Percentiles rank a stretch among this genome's conserved stretches.
Conservation (phyloP, 2,113 vertebrate species). For the Barbus barbus region DNA sequence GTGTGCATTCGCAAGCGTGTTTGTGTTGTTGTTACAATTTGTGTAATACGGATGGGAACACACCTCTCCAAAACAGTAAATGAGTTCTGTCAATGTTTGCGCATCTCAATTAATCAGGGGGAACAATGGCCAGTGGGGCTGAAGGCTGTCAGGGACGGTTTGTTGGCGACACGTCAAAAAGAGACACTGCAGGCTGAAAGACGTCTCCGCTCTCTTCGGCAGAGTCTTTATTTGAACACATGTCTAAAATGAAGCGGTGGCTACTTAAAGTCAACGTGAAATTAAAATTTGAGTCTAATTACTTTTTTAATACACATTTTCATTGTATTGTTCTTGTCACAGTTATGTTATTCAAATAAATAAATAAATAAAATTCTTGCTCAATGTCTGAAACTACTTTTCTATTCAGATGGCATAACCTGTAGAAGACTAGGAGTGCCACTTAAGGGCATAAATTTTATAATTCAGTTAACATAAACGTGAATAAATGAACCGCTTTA, state of each 20-base stretch:
- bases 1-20: constrained; percentile 45
- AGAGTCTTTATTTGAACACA: background rate
- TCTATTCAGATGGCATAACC: too few relatives aligned
- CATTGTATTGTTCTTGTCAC: background rate
- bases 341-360: too few relatives aligned
- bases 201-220: constrained; percentile 27
- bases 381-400: too few relatives aligned
- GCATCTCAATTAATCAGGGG: constrained; percentile 73
- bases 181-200: constrained; percentile 40
- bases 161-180: constrained; percentile 49
- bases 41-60: constrained; percentile 68
- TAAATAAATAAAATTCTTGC: too few relatives aligned
- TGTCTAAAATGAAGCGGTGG: background rate
- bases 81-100: constrained; percentile 77
- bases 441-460: too few relatives aligned
- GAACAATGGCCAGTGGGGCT: constrained; percentile 65
- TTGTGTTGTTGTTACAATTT: constrained; percentile 71
- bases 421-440: too few relatives aligned
- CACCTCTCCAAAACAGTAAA: constrained; percentile 72
- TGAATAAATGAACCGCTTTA: too few relatives aligned
- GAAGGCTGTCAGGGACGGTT: constrained; percentile 59
- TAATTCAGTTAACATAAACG: too few relatives aligned
- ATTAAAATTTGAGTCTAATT: background rate
- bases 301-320: background rate
- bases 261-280: background rate